Evolutionary conservation across 2,797 vertebrate genomes (phyloP), one percentile per base, ranked within the genome.

Genomic region (Spinibarbus caldwelli): DNA sequence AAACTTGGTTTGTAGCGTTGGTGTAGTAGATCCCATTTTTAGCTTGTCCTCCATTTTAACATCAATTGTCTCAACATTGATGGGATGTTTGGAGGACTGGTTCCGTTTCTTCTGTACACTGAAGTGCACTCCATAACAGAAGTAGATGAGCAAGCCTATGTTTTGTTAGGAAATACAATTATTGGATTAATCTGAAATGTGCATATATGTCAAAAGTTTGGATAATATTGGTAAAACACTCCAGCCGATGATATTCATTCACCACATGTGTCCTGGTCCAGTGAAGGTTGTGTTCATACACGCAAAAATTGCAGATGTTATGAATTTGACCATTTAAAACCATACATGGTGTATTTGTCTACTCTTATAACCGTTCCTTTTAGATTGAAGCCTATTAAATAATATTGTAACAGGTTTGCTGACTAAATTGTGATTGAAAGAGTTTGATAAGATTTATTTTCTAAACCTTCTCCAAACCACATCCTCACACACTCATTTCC

Each of bases 71-170:
- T 91, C 59, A 49, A 93, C 84, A 10, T 80, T 79, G 77, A 87
- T 67, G 6, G 34, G 86, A 43, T 89, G 83, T 23, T 89, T 82
- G 49, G 83, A 79, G 78, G 89, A 87, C 67, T 91, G 77, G 47
- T 93, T 90, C 23, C 94, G 91, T 89, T 64, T 83, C 84, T 92
- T 95, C 89, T 96, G 96, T 2, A 94, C 78, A 2, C 97, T 97
- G 93, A 96, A 95, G 54, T 86, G 85, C 82, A 97, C 93, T 2
- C 97, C 96, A 0, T 97, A 97, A 77, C 92, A 87, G 89, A 97
- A 97, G 90, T 97, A 97, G 92, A 97, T 95, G 26, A 96, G 85
- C 77, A 97, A 89, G 85, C 96, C 96, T 34, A 34, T 97, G 47
- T 82, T 38, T 41, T 3, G 87, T 57, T 8, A 80, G 11, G 21